Percentiles rank a stretch among this genome's conserved stretches.
Conservation (phyloP, 2,797 vertebrate species). For the Choloepus didactylus region DNA sequence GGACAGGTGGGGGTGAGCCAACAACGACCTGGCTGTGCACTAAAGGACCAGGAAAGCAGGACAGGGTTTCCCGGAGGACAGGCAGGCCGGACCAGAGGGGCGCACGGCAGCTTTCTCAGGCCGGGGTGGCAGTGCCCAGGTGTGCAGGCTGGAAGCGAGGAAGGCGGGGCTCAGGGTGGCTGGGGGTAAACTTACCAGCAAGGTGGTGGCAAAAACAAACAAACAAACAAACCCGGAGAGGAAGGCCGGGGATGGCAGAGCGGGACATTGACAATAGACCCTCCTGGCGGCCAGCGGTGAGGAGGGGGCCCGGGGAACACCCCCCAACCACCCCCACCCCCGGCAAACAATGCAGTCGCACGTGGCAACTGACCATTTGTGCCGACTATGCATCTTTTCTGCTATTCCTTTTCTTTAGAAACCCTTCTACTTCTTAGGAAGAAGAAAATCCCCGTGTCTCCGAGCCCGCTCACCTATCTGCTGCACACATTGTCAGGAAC, state of each 20-base stretch:
- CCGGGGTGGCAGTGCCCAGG: background rate
- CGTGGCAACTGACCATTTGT: background rate
- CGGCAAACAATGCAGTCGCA: fast-evolving
- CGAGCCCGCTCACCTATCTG: no score
- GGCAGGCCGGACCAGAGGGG: background rate
- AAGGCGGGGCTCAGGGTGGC: background rate
- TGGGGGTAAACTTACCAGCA: fast-evolving
- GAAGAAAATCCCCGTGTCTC: no score
- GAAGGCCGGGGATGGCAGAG: background rate
- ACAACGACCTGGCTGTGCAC: background rate
- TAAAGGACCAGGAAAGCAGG: background rate
- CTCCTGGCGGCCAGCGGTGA: no score
- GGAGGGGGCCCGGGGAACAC: no score
- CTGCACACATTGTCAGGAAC: fast-evolving
- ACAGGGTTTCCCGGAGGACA: background rate
- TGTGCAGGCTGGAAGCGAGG: background rate
- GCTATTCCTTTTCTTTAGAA: background rate
- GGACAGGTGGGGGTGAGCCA: background rate
- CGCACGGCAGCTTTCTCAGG: background rate
- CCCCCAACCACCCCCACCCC: no score
- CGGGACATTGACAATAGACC: no score
- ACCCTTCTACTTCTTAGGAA: background rate
- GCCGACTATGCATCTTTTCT: background rate
- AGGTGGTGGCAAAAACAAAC: background rate
- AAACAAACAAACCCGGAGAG: no score